phyloP scores from a whole-genome alignment of 1,140 invertebrate genomes.

The Fopius arisanus region DNA sequence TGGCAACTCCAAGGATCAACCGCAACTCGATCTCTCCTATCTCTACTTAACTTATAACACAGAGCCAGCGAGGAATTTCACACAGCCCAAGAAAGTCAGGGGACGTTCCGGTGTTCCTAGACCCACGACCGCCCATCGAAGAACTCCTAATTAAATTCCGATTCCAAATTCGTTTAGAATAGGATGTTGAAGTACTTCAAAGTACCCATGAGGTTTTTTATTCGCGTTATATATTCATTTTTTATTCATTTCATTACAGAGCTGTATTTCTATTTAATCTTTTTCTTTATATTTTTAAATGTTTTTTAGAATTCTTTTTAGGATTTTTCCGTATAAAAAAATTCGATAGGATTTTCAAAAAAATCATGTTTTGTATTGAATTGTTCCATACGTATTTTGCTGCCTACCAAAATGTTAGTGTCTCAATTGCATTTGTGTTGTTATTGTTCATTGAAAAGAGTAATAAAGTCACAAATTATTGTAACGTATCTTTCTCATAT shows the following conservation, averaged over 20 bases:
- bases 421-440: not conserved
- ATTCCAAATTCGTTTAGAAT: not conserved
- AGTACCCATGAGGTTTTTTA: not conserved
- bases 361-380: no score
- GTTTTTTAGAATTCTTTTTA: not conserved
- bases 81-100: constrained; percentile 53
- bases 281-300: not conserved
- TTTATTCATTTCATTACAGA: constrained; percentile 3
- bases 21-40: constrained; percentile 59
- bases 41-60: constrained; percentile 60
- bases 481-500: not conserved
- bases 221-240: not conserved
- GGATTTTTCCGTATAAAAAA: no score
- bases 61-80: constrained; percentile 49
- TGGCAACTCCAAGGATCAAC: constrained; percentile 53
- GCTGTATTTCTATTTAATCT: constrained; percentile 13
- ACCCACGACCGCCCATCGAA: constrained; percentile 59
- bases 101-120: constrained; percentile 56
- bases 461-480: not conserved
- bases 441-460: not conserved
- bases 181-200: not conserved
- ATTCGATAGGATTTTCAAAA: no score
- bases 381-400: no score
- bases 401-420: not conserved
- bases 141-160: constrained; percentile 45